Base-by-base conservation (phyloP, 1,140 invertebrate species). In the Diorhabda sublineata region DNA sequence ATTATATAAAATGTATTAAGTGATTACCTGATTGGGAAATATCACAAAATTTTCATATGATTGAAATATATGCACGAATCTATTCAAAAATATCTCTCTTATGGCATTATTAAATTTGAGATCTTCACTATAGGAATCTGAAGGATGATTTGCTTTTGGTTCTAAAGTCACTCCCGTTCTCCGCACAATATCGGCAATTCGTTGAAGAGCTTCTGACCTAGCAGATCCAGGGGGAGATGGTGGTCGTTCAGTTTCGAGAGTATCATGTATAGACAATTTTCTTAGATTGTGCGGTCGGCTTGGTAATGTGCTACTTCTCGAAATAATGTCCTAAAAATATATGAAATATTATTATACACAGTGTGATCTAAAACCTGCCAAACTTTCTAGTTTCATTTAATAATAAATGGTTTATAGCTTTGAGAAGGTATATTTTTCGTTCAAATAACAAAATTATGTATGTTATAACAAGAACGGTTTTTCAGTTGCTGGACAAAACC, bases 1-100 rank as follows among this genome's bases (percentile, higher is more conserved):
- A 5, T 44, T 9, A 26, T 4, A 44, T 61, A 42, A 45, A 5
- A 44, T 44, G 8, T 4, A 4, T 45, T 6, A 11, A 45, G 9
- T 67, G 73, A 72, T 75, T 79, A 92, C 91, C 86, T 94, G 91
- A 83, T 91, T 92, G 2, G 94, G 94, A 78, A 93, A 91, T 75
- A 99, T 97, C 63, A 99, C 93, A 84, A 98, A 99, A 81, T 96
- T 91, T 75, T 99, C 97, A 77, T 98, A 99, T 69, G 91, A 90
- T 66, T 92, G 89, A 83, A 99, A 98, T 83, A 99, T 93, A 77
- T 97, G 93, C 67, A 96, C 93, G 82, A 99, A 98, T 81, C 96
- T 89, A 83, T 98, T 98, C 4, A 99, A 86, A 82, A 99, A 98
- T 57, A 96, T 92, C 83, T 99, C 96, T 61, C 98, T 86, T 45